Base-by-base conservation (phyloP, 2,113 vertebrate genomes). In the Solenodon paradoxus region DNA sequence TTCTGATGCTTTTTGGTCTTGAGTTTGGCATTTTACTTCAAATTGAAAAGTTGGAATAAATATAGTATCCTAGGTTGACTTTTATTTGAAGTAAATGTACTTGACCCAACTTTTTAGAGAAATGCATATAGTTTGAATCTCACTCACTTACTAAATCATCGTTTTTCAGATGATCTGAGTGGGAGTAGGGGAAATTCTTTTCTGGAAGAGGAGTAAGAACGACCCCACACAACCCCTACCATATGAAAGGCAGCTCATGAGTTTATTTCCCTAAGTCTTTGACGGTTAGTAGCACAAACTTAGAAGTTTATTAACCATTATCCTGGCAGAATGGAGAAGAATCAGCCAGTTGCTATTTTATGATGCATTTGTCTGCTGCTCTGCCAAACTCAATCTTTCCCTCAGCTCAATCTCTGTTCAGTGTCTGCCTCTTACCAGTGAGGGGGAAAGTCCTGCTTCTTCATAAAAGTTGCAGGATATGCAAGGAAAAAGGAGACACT, bases 41-140 rank as follows among this genome's bases (percentile, higher is more conserved):
- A 11, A 83, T 79, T 75, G 51, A 95, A 83, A 87, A 75, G 47
- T 7, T 77, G 32, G 15, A 12, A 20, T 71, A 77, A 59, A 57
- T 2, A 35, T 17, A 13, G 15, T 59, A 87, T 4, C 16, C 40
- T 64, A 49, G 16, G 38, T 28, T 88, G 85, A 75, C 16, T 75
- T 95, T 78, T 71, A 49, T 71, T 95, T 87, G 69, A 78, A 53
- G n/a, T 30, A 83, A 79, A 49, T 32, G 16, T 61, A 55, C 92
- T 63, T 40, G 78, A 72, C 12, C 61, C 9, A 72, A 91, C 32
- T 45, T 87, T 28, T 45, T 75, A 72, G 45, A 90, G 40, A 71
- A 94, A 84, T 45, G 28, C 20, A 68, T 1, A 20, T 42, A 55
- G 47, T 57, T 81, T 61, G 13, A 91, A 80, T 84, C 68, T 22